Evolutionary conservation across 2,797 vertebrate species (phyloP).

Genomic region (Geotria australis): DNA sequence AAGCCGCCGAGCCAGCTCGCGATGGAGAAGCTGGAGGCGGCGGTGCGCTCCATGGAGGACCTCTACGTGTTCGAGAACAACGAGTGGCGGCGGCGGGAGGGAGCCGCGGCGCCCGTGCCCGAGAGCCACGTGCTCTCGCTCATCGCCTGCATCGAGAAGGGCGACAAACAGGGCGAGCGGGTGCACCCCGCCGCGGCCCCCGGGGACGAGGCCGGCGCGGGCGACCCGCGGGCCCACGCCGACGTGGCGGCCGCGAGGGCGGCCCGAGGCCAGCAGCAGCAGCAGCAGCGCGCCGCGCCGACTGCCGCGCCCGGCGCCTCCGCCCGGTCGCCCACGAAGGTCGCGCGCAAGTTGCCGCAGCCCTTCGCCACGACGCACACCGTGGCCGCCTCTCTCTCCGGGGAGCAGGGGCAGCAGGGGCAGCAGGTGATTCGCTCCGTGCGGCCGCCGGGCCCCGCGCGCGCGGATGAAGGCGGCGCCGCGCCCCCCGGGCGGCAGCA

Average conservation of each 20-base stretch:
- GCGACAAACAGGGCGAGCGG: slow-evolving; percentile 2
- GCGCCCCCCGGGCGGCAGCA: too few species aligned
- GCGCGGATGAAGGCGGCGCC: background rate
- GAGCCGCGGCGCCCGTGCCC: slow-evolving; percentile 27
- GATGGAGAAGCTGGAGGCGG: slow-evolving; percentile 65
- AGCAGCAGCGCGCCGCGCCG: slow-evolving; percentile 7
- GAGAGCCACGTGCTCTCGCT: slow-evolving; percentile 56
- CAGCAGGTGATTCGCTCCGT: background rate
- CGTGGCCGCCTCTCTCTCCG: background rate
- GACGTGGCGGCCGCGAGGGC: slow-evolving; percentile 12
- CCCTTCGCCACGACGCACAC: background rate
- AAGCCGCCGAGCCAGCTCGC: slow-evolving; percentile 33
- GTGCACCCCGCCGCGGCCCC: background rate
- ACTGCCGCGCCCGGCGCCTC: slow-evolving; percentile 3
- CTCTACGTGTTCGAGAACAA: slow-evolving; percentile 60
- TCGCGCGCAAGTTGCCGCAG: background rate
- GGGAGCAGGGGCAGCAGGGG: too few species aligned
- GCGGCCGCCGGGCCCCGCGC: background rate
- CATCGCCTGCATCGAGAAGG: slow-evolving; percentile 30
- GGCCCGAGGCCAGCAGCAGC: slow-evolving; percentile 8
- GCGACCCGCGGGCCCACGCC: slow-evolving; percentile 5
- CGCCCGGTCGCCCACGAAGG: background rate
- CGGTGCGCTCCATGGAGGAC: slow-evolving; percentile 82
- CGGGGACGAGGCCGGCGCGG: slow-evolving; percentile 7
- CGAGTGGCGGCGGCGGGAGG: slow-evolving; percentile 77